phyloP scores from a whole-genome alignment of 2,888 invertebrate genomes.

The Coenonympha arcania region DNA sequence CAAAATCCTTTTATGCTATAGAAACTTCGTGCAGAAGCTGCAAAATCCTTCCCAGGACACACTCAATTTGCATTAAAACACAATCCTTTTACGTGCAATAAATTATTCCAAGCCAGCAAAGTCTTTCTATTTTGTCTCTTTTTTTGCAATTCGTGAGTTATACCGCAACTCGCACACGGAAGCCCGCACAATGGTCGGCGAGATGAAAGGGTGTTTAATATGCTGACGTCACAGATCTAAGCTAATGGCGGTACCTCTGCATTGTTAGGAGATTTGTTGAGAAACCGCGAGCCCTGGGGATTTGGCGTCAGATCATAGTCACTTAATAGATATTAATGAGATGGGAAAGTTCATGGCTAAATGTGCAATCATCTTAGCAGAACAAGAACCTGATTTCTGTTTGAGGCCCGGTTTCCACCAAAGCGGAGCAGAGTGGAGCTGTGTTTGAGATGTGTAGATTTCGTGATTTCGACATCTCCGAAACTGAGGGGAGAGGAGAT shows the following conservation, averaged over 20 bases:
- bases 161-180: slow-evolving; percentile 45
- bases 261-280: slow-evolving; percentile 30
- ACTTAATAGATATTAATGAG: slow-evolving; percentile 12
- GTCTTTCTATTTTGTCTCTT: not conserved
- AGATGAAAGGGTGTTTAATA: slow-evolving; percentile 67
- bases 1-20: not conserved
- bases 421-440: no score
- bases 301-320: slow-evolving; percentile 2
- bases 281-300: slow-evolving; percentile 8
- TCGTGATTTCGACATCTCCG: no score
- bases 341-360: not conserved
- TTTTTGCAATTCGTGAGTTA: slow-evolving; percentile 23
- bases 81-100: not conserved
- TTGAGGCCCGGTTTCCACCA: no score
- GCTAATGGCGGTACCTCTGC: slow-evolving; percentile 19
- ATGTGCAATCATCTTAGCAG: not conserved
- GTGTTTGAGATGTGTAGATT: no score
- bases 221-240: slow-evolving; percentile 55
- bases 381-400: no score
- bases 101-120: slow-evolving; percentile 9
- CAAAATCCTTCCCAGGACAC: not conserved
- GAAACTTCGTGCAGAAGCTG: not conserved
- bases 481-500: no score
- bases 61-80: slow-evolving; percentile 8
- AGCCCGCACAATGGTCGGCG: slow-evolving; percentile 64